These are phyloP conservation scores for Ceyx erithaca DNA, from an alignment of 2,797 vertebrate genomes.

Conservation along the genomic window DNA sequence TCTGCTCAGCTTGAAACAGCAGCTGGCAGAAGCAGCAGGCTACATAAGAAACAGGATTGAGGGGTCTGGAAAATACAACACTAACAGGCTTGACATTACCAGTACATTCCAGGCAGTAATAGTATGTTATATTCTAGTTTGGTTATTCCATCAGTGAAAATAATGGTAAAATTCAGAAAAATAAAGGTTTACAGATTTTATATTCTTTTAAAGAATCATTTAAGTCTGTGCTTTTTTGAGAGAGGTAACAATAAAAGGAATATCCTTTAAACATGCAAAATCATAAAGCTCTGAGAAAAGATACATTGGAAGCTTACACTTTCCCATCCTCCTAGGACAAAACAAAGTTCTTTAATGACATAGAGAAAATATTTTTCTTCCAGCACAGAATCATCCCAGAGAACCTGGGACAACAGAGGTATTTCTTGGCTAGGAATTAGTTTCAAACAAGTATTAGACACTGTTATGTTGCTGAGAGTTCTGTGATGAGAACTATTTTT, in stretches of 20 bases:
- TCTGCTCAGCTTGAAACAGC: neutral
- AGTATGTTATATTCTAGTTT: neutral
- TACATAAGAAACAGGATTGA: neutral
- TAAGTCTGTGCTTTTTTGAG: neutral
- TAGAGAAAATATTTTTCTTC: neutral
- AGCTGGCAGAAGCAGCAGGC: neutral
- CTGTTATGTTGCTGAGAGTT: neutral
- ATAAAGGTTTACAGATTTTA: neutral
- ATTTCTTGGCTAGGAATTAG: neutral
- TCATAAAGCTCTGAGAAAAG: neutral
- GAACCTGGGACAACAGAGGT: accelerated
- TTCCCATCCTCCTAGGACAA: neutral
- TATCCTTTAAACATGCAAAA: neutral
- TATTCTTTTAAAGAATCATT: neutral
- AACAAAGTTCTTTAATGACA: neutral
- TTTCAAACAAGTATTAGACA: neutral
- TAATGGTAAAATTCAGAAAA: neutral
- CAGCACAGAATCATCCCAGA: neutral
- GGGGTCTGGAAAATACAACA: neutral
- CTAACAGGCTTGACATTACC: neutral
- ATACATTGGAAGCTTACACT: neutral
- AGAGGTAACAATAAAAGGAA: neutral
- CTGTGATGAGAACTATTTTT: neutral
- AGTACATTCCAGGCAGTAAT: neutral
- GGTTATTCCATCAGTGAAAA: neutral